Base-by-base conservation (phyloP, 1,140 invertebrate genomes). In the Nylanderia fulva region DNA sequence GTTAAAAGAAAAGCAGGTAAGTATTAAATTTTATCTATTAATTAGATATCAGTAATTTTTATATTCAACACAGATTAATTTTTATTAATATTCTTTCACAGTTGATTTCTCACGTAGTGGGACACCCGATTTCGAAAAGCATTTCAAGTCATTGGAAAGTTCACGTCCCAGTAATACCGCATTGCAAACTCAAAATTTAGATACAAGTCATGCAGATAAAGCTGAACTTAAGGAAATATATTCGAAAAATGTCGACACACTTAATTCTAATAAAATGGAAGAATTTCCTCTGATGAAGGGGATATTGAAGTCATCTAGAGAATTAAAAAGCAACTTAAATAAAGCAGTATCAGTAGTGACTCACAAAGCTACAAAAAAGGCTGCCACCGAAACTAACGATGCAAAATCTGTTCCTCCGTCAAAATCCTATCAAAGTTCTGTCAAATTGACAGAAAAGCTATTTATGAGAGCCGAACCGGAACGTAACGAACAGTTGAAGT, bases 1-100 rank as follows among this genome's bases (percentile, higher is more conserved):
- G 88, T 92, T 5, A 95, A 95, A 86, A 90, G 94, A 85, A 95
- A 95, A 93, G 94, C 94, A 33, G 90, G 93, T 93, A 88, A 89
- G 88, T 90, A 82, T 68, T 76, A 39, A 66, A 15, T 61, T 82
- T 48, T 75, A 42, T 29, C 11, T 6, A 48, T n/a, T 48, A 21
- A 75, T 75, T 64, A 36, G 36, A 9, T 72, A 54, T 52, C 24
- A 24, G 9, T 54, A 15, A 8, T 56, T 27, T 63, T 66, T 42
- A 45, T 42, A 48, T 58, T 39, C 18, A 0, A 79, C 42, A 13
- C 1, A 24, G 11, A 48, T 39, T 2, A 13, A 42, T 71, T 52
- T 56, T 54, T 18, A 33, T 39, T 5, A 45, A 42, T 11, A 74
- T 58, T 48, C 68, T 76, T 33, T 86, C 90, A 42, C 52, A 94